Evolutionary conservation across 2,113 vertebrate genomes (phyloP).

Genomic region (Probosciger aterrimus): DNA sequence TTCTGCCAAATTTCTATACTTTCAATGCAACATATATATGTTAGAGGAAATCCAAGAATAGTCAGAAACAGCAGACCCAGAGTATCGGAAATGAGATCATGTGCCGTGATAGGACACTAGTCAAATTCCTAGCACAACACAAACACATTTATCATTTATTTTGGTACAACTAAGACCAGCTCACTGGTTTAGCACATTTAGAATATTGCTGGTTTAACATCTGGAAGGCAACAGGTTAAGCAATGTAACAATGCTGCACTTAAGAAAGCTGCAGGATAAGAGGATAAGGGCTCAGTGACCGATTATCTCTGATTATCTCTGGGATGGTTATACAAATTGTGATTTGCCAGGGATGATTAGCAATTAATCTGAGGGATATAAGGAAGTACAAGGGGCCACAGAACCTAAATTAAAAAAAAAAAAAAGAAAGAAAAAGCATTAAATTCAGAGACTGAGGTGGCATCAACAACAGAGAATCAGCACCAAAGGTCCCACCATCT

Average conservation of each 20-base stretch:
- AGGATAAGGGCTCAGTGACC: background rate
- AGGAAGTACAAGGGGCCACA: background rate
- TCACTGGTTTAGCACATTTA: background rate
- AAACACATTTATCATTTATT: background rate
- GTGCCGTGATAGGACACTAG: background rate
- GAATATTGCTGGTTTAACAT: background rate
- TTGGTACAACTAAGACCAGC: background rate
- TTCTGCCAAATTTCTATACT: background rate
- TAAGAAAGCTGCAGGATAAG: background rate
- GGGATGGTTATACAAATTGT: background rate
- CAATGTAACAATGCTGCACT: background rate
- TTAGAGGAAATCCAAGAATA: background rate
- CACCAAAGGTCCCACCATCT: background rate
- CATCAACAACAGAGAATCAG: background rate
- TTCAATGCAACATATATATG: background rate
- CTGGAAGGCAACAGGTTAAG: background rate
- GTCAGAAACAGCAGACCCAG: background rate
- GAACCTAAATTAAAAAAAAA: background rate
- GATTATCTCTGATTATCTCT: background rate
- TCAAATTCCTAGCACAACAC: background rate
- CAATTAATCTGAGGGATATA: background rate
- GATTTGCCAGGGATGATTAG: background rate
- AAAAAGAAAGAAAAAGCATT: background rate
- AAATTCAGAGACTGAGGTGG: background rate
- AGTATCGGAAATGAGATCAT: background rate